Base-by-base conservation (phyloP, 2,113 vertebrate species). In the Nycticryphes semicollaris region DNA sequence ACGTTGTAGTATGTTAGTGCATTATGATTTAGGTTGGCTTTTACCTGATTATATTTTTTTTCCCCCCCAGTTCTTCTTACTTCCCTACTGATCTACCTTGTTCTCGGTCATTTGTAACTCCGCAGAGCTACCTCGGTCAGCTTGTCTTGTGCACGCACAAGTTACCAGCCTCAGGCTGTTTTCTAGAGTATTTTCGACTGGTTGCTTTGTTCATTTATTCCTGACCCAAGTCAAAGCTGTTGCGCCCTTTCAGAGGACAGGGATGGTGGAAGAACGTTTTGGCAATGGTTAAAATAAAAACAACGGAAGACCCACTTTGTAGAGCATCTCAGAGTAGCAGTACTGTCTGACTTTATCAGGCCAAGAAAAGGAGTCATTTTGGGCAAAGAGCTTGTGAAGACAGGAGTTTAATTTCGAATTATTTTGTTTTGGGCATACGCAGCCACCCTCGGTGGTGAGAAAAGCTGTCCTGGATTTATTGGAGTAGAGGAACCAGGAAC, bases 91-190 rank as follows among this genome's bases (percentile, higher is more conserved):
- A 7, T 53, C n/a, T 73, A 0, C 62, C 20, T 13, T 28, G 14
- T 43, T 7, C 12, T 69, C 11, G 17, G 15, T 69, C 27, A 2
- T 33, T 33, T 76, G 0, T 19, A 63, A 7, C 12, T 14, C 43
- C 28, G 37, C 51, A 21, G 51, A 63, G 57, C 27, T 47, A 33
- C 10, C 35, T 37, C 73, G 7, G 7, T 14, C 28, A 7, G 33
- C 31, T 69, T 1, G 0, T 35, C 28, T 23, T 45, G 3, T 1
- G 1, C 37, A 18, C 14, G 33, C 8, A 1, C 1, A 6, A 53
- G 41, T 50, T 79, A 7, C 14, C 13, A n/a, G 11, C 24, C 30
- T 51, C 14, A 1, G 75, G 35, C 30, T 35, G 31, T 10, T 43
- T 35, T 57, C n/a, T 50, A 25, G 47, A 37, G 25, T 22, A 22